phyloP scores from a whole-genome alignment of 1,140 invertebrate species.

The Carcinoscorpius rotundicauda region DNA sequence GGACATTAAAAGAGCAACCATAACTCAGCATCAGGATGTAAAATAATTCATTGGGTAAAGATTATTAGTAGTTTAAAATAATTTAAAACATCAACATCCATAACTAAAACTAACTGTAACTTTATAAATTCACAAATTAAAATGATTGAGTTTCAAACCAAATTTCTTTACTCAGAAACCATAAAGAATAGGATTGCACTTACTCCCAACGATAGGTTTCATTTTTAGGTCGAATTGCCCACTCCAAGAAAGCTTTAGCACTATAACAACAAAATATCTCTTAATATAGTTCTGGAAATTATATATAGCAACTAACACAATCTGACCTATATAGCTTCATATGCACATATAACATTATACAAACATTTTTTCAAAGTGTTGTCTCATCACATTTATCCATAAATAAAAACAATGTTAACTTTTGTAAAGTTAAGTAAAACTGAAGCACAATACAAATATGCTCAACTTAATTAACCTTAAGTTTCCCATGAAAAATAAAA shows the following conservation, averaged over 20 bases:
- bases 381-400: no score
- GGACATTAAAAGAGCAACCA: neutral
- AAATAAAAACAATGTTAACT: no score
- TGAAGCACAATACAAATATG: no score
- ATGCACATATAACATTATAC: no score
- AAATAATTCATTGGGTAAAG: neutral
- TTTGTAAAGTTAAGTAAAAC: no score
- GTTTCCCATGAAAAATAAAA: no score
- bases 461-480: no score
- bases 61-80: neutral
- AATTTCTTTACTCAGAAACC: neutral
- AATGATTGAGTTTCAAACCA: neutral
- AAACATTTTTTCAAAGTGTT: no score
- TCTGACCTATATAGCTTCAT: no score
- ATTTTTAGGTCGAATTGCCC: slow-evolving; percentile 28
- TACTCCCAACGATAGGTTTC: slow-evolving; percentile 17
- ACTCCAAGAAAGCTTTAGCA: slow-evolving; percentile 39
- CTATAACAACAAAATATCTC: slow-evolving; percentile 24
- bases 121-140: neutral
- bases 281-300: neutral
- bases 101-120: neutral
- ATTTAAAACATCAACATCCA: slow-evolving; percentile 2
- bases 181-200: neutral
- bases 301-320: neutral
- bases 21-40: neutral